Evolutionary conservation across 2,888 invertebrate genomes (phyloP), one percentile per base, ranked within the genome.

Genomic region (Melieria picta): DNA sequence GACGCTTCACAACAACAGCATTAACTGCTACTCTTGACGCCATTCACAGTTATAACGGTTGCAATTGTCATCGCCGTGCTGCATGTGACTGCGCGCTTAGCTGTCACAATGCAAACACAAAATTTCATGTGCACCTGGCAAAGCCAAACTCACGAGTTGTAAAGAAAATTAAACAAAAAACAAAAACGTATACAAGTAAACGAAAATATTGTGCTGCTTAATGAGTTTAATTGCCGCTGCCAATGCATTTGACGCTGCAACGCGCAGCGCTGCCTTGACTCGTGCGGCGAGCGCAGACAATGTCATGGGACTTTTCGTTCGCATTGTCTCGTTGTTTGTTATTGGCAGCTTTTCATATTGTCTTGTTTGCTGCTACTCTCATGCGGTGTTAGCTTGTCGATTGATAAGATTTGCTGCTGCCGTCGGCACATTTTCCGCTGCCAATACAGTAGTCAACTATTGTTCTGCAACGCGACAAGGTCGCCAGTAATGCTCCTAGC

Each of bases 11-110:
- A 30, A 30, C 2, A 30, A 30, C 30, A 30, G 2, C 30, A 30
- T 30, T 10, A 13, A 42, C 11, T 13, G 30, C 13, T 57, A 30
- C 30, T 1, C 57, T 62, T 72, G 71, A 71, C 69, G 16, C 57
- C 63, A 76, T 77, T 76, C 78, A 82, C 82, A 82, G 81, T 80
- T 81, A 78, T 82, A 83, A 81, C 82, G 81, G 83, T 79, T 81
- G 80, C 81, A 72, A 68, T 63, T 63, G 63, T 42, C 30, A 30
- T 30, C 30, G 30, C 30, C 30, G 30, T 30, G 30, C 30, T 30
- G 30, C 30, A 30, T 30, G 30, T 30, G 1, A 30, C 30, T 30
- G 2, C 2, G 1, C 30, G 30, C 30, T 30, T 30, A 63, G 50
- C 50, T 47, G 48, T 48, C 46, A 63, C 46, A 9, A 47, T 7